phyloP scores from a whole-genome alignment of 2,797 vertebrate genomes.

The Smutsia temminckii region DNA sequence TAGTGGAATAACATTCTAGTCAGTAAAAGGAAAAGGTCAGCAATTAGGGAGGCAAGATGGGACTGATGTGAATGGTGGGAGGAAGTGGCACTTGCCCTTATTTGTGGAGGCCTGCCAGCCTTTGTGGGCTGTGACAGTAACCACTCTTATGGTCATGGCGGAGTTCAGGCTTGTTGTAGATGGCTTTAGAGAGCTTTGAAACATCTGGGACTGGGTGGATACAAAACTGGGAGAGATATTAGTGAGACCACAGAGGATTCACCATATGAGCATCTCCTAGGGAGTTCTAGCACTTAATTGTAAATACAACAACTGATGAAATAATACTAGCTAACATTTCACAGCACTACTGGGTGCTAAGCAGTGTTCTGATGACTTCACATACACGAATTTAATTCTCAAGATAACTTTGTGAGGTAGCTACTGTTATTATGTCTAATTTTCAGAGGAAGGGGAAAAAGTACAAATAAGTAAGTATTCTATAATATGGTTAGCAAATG shows the following conservation, averaged over 20 bases:
- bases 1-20: background rate
- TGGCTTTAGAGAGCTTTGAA: background rate
- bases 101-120: accelerated
- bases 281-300: background rate
- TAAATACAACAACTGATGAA: background rate
- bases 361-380: background rate
- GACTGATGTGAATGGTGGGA: background rate
- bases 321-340: background rate
- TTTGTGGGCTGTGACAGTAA: background rate
- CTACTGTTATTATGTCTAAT: background rate
- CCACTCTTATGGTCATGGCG: background rate
- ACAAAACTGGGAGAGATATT: background rate
- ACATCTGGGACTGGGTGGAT: background rate
- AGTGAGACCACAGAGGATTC: background rate
- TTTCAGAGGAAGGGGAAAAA: background rate
- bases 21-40: background rate
- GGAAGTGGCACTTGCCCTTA: background rate
- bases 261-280: background rate
- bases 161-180: background rate
- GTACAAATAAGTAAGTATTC: background rate
- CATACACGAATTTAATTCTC: background rate
- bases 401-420: background rate
- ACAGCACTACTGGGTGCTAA: background rate
- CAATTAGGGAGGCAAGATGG: background rate
- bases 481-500: background rate